Base-by-base conservation (phyloP, 1,140 invertebrate species). In the Pseudomyrmex dendroicus region DNA sequence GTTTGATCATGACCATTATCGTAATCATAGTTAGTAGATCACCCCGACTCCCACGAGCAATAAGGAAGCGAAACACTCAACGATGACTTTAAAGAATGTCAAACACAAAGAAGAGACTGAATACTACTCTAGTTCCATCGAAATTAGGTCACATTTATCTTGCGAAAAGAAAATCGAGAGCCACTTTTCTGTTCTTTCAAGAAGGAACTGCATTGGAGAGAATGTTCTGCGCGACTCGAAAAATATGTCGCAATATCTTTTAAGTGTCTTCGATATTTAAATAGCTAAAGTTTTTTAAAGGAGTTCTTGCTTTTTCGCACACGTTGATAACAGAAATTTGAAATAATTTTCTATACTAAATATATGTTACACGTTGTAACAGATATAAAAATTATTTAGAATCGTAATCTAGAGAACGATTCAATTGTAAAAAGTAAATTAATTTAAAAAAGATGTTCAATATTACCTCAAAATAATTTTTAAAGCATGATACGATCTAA, bases 61-160 rank as follows among this genome's bases (percentile, higher is more conserved):
- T 50, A 70, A 22, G 2, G 12, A 2, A 52, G 46, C 44, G 12
- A 8, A 72, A 61, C 20, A 20, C 48, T 70, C 15, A 13, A 59
- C 22, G 17, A 20, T 54, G 64, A 54, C 2, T 57, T 50, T 22
- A 54, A 12, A 22, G 35, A 22, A 68, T 57, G 15, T 2, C 17
- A 35, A 35, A 35, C 35, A 46, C 50, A 35, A 59, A 59, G 56
- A 68, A 78, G 35, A 59, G 22, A 64, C 5, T 68, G 35, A 50
- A 59, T 80, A 59, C 0, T 80, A 70, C 44, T 48, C n/a, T 25
- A 59, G 5, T 57, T 15, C 20, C 25, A 35, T 5, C 7, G 44
- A 70, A 80, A 80, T 80, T 80, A 50, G 66, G 66, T 61, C 76
- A 59, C 25, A 70, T 59, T 17, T 56, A 66, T 64, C 12, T 35